Evolutionary conservation across 1,140 invertebrate genomes (phyloP), one percentile per base, ranked within the genome.

Genomic region (Chrysopa pallens): DNA sequence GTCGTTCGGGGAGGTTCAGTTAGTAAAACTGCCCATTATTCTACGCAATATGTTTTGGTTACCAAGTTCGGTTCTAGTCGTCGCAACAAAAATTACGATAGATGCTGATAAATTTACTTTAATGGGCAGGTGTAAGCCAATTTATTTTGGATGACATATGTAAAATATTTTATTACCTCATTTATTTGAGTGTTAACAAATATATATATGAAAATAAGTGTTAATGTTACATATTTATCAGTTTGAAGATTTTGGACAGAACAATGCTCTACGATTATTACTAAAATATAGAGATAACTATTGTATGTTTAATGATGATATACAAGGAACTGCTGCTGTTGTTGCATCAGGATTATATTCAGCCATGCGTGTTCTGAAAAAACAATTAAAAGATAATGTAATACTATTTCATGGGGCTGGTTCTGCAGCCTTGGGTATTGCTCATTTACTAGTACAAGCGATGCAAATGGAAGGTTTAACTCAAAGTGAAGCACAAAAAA

Each of bases 301-400:
- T 53, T 94, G 90, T 57, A 92, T 86, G 6, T 94, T 97, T 58
- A 96, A 97, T 62, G 89, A 95, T 54, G 91, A 96, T 55, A 93
- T 96, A 54, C 91, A 97, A 61, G 90, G 89, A 28, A 89, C 88
- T 5, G 83, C 81, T 7, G 72, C 87, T 6, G 90, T 96, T 8
- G 90, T 87, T 3, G 76, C 97, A 6, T 86, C 90, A 17, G 93
- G 91, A 0, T 59, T 97, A 11, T 60, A 96, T n/a, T 82, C 84
- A 6, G 80, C 84, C 12, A 64, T 90, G 6, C 65, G 77, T 17
- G 60, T 91, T 23, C 93, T 86, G 0, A 74, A 78, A 11, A 78
- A 69, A 6, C 73, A 73, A 48, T 68, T 97, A 6, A 74, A 71
- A 0, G 78, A 92, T 1, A 84, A 94, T 51, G 74, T 66, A 8